Evolutionary conservation across 1,140 invertebrate species (phyloP), one percentile per base, ranked within the genome.

Genomic region (Lordiphosa collinella): DNA sequence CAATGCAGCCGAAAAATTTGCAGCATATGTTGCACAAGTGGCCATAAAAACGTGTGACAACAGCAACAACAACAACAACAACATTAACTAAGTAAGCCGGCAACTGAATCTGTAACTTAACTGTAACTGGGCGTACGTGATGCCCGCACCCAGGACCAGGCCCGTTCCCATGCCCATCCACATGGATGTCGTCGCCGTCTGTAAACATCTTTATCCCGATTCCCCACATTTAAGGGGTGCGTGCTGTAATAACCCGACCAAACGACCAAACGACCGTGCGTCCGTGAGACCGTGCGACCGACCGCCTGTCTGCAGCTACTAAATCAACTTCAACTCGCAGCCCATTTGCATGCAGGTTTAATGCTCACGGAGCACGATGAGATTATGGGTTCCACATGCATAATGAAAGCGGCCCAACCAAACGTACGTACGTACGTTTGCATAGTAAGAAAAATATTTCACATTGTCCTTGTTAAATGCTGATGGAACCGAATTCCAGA

Each of bases 321-420:
- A 84, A 87, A 87, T 87, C 84, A 87, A 70, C 73, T 76, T 74
- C 61, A 76, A 63, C 60, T 70, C 51, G 52, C 37, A 48, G 29
- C 32, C n/a, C 40, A 43, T 43, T 44, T 44, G 41, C 41, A 44
- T 44, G 11, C 41, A 44, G 14, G 11, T 14, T 14, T 37, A 37
- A 37, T 37, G 12, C 36, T 37, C 36, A 9, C 12, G 5, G n/a
- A 25, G 18, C 40, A 43, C 11, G 12, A 14, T 22, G 25, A 43
- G 18, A 43, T 43, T 43, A 43, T 43, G 18, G 25, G 18, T 7
- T 18, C 18, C 18, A 43, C 40, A 22, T 25, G 22, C 16, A 10
- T 43, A 25, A 25, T 25, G 22, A 25, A 25, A 25, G 7, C 18
- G 18, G 18, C 18, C 18, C 18, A 18, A 18, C 18, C 18, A 18